Evolutionary conservation across 1,140 invertebrate genomes (phyloP).

Genomic region (Nomia melanderi): DNA sequence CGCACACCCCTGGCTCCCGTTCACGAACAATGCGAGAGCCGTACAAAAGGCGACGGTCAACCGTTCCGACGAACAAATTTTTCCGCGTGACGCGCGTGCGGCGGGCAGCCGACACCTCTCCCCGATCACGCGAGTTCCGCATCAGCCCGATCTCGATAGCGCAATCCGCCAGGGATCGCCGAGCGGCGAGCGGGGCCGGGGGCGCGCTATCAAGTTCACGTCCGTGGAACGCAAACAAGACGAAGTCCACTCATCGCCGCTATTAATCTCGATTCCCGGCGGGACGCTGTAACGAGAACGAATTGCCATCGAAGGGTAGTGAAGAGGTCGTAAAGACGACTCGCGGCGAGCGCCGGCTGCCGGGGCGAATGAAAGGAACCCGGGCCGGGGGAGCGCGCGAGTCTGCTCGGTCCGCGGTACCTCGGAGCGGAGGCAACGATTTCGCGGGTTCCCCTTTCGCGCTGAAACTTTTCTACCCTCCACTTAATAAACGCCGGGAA

Average conservation of each 20-base stretch:
- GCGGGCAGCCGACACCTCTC: not conserved
- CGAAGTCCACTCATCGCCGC: not conserved
- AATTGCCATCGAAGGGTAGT: not conserved
- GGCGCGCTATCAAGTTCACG: too few relatives aligned
- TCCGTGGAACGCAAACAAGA: not conserved
- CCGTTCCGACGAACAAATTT: too few relatives aligned
- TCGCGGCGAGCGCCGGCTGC: too few relatives aligned
- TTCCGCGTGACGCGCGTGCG: not conserved
- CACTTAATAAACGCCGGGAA: conserved; percentile 47
- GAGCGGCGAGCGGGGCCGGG: conserved; percentile 5
- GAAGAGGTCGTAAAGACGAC: not conserved
- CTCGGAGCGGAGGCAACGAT: conserved; percentile 12
- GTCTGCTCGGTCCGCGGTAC: not conserved
- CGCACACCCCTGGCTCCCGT: too few relatives aligned
- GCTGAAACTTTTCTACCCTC: conserved; percentile 34
- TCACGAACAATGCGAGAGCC: too few relatives aligned
- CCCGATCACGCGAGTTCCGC: conserved; percentile 26
- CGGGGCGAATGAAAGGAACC: not conserved
- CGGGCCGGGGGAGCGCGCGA: not conserved
- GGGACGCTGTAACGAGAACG: not conserved
- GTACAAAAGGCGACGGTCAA: too few relatives aligned
- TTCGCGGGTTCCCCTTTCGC: conserved; percentile 9
- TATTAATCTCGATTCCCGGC: conserved; percentile 12
- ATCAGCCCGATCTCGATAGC: conserved; percentile 30
- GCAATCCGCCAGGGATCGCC: not conserved